A percentile compares a stretch with the other conserved stretches of the same genome.
phyloP scores from a whole-genome alignment of 2,113 vertebrate species.

The Hippocampus zosterae region DNA sequence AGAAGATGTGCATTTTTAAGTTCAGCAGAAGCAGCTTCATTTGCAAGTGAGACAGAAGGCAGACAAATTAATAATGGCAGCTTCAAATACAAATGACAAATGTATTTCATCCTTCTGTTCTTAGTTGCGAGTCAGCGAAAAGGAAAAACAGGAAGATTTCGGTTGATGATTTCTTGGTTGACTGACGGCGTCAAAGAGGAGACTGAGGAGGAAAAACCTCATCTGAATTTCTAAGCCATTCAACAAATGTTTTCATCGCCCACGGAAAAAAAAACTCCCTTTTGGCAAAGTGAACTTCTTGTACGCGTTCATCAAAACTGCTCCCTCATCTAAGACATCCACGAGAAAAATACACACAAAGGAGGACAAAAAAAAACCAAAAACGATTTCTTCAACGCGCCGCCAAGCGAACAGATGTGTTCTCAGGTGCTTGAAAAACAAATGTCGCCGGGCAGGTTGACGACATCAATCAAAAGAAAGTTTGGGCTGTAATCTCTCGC shows the following conservation, averaged over 20 bases:
- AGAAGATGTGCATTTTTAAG: background rate
- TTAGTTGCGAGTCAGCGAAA: background rate
- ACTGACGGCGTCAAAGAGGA: background rate
- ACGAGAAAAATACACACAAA: slow-evolving; percentile 59
- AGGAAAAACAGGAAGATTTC: background rate
- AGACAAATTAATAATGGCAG: background rate
- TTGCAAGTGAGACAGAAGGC: background rate
- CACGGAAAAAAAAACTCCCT: slow-evolving; percentile 94
- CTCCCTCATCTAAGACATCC: slow-evolving; percentile 92
- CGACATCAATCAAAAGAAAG: slow-evolving; percentile 43
- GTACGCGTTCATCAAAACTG: slow-evolving; percentile 79
- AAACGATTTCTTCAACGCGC: slow-evolving; percentile 7
- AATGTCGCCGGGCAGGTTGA: slow-evolving; percentile 36
- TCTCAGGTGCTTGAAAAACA: slow-evolving; percentile 39
- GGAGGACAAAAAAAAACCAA: background rate
- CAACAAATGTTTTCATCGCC: slow-evolving; percentile 97
- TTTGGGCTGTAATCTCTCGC: slow-evolving; percentile 42
- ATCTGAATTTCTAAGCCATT: slow-evolving; percentile 91
- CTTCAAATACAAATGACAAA: background rate
- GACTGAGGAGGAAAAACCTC: background rate
- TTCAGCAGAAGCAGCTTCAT: background rate
- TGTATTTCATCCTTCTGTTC: background rate
- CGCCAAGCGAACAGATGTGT: slow-evolving; percentile 42
- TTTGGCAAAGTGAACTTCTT: slow-evolving; percentile 84
- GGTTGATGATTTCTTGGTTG: background rate